Conservation (phyloP, 2,113 vertebrate species). For the Mirza zaza region DNA sequence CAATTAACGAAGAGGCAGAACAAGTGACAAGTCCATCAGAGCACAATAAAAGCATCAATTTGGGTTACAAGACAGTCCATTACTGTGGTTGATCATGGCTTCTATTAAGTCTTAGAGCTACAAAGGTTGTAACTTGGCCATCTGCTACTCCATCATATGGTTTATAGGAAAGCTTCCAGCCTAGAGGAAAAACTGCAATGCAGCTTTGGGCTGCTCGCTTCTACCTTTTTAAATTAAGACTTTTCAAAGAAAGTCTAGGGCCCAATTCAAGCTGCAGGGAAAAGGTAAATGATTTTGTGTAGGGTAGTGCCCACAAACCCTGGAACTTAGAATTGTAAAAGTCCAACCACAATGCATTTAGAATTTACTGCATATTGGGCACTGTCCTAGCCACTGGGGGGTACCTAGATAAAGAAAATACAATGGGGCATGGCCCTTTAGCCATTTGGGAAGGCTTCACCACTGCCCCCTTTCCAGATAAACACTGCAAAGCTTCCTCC, state of each 20-base stretch:
- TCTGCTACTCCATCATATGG: constrained; percentile 49
- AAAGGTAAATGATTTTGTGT: neutral
- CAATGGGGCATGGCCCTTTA: neutral
- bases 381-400: neutral
- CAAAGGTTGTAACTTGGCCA: constrained; percentile 62
- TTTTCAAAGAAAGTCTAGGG: constrained; percentile 13
- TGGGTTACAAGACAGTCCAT: constrained; percentile 52
- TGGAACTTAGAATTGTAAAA: neutral
- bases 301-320: neutral
- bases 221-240: constrained; percentile 41
- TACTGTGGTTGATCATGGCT: constrained; percentile 36
- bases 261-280: neutral
- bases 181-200: constrained; percentile 25
- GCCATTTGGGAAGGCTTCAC: neutral
- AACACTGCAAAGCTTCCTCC: neutral
- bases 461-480: neutral
- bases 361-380: neutral
- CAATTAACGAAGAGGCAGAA: constrained; percentile 65
- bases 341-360: neutral
- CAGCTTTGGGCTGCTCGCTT: neutral
- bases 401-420: neutral
- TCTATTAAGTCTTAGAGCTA: constrained; percentile 51
- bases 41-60: constrained; percentile 58
- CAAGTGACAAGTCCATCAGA: constrained; percentile 41
- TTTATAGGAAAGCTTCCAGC: constrained; percentile 37